Conservation (phyloP, 2,113 vertebrate species). For the Marmota monax region DNA sequence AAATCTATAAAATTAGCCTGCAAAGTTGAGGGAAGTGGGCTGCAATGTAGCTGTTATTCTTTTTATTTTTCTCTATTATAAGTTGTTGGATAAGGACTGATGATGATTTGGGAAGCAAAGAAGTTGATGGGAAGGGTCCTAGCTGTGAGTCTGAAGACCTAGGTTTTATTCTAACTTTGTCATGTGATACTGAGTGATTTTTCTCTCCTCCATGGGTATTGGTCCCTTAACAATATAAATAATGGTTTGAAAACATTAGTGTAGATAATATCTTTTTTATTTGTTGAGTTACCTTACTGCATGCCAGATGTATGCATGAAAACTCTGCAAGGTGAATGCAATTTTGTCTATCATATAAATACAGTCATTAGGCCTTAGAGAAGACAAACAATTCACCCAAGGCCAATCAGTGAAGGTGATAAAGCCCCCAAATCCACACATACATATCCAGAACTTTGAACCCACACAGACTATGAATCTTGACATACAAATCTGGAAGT, state of each 20-base stretch:
- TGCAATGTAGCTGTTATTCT: not conserved
- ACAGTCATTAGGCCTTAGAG: not conserved
- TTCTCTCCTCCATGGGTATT: not conserved
- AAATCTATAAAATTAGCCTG: constrained; percentile 68
- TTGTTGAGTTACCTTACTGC: not conserved
- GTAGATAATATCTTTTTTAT: not conserved
- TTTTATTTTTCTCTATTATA: not conserved
- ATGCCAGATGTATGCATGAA: not conserved
- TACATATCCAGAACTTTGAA: not conserved
- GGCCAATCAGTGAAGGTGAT: not conserved
- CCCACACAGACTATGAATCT: not conserved
- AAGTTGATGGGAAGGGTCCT: not conserved
- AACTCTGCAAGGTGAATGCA: not conserved
- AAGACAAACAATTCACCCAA: not conserved
- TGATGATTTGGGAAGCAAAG: constrained; percentile 26
- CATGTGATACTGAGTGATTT: not conserved
- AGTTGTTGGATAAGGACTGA: not conserved
- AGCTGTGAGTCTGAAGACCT: not conserved
- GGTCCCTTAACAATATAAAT: not conserved
- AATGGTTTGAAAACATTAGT: not conserved
- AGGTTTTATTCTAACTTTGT: not conserved
- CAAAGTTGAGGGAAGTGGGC: constrained; percentile 49
- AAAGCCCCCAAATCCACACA: not conserved
- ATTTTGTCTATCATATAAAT: not conserved
- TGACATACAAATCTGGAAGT: not conserved